Evolutionary conservation across 2,888 invertebrate species (phyloP).

Genomic region (Isotomurus palustris): DNA sequence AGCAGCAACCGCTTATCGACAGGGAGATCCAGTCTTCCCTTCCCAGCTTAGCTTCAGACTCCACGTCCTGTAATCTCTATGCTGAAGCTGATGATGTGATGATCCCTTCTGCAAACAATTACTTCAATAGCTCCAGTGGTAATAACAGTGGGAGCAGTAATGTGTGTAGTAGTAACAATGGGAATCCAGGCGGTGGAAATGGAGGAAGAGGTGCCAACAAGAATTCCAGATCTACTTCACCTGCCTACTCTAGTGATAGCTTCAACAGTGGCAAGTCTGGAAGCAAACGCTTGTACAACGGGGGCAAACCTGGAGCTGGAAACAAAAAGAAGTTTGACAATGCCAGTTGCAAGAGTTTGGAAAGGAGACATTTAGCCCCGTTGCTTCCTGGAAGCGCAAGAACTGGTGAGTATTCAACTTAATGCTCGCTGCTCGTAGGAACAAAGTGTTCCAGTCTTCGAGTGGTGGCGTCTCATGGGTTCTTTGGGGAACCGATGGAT

Average conservation of each 20-base stretch:
- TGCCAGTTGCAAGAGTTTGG: conserved; percentile 42
- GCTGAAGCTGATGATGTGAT: conserved; percentile 46
- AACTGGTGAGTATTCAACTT: conserved; percentile 22
- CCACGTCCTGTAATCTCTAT: conserved; percentile 46
- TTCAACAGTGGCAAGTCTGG: conserved; percentile 53
- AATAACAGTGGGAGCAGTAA: conserved; percentile 21
- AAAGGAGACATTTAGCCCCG: conserved; percentile 45
- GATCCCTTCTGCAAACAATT: conserved; percentile 29
- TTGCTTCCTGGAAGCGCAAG: conserved; percentile 39
- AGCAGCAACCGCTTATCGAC: conserved; percentile 49
- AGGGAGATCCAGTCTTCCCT: conserved; percentile 55
- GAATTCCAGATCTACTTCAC: conserved; percentile 45
- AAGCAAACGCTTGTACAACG: conserved; percentile 44
- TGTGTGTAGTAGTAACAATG: conserved; percentile 29
- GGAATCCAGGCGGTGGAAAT: conserved; percentile 24
- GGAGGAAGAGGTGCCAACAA: conserved; percentile 34
- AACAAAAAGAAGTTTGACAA: conserved; percentile 46
- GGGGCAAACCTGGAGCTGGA: too few species aligned
- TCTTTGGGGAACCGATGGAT: too few species aligned
- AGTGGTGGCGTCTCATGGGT: too few species aligned
- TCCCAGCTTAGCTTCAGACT: conserved; percentile 49
- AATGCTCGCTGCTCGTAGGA: neutral
- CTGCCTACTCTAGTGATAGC: conserved; percentile 46
- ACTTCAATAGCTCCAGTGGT: conserved; percentile 21
- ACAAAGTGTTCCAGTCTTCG: neutral